Conservation (phyloP, 2,113 vertebrate genomes). For the Cisticola juncidis region DNA sequence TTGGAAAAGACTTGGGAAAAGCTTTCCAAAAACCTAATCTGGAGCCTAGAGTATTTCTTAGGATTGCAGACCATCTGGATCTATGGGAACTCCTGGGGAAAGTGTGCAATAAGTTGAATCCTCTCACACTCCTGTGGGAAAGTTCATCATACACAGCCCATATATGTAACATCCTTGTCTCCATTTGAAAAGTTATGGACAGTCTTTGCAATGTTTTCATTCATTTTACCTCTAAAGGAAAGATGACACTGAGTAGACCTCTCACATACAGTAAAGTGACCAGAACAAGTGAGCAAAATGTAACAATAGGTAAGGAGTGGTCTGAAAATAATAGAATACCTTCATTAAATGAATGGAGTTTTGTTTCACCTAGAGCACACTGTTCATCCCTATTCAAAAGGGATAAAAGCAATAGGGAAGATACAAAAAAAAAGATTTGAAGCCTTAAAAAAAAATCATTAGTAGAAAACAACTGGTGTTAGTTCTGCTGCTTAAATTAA, state of each 20-base stretch:
- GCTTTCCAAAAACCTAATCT: not conserved
- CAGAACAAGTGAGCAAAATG: not conserved
- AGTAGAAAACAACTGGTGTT: not conserved
- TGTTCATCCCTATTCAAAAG: not conserved
- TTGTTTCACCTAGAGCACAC: not conserved
- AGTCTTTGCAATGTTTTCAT: slow-evolving; percentile 21
- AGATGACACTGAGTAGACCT: not conserved
- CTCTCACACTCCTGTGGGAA: slow-evolving; percentile 4
- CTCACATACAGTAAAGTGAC: not conserved
- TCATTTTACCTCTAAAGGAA: slow-evolving; percentile 29
- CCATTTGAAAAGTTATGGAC: slow-evolving; percentile 16
- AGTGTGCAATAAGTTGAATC: slow-evolving; percentile 39
- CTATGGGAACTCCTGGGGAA: slow-evolving; percentile 29
- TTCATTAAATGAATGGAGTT: not conserved
- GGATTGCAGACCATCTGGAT: slow-evolving; percentile 14
- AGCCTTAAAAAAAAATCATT: not conserved
- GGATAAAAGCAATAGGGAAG: not conserved
- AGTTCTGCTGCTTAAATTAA: not conserved
- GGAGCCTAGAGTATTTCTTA: not conserved
- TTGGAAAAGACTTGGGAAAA: not conserved
- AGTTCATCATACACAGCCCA: not conserved
- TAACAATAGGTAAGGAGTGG: not conserved
- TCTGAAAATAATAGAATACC: not conserved
- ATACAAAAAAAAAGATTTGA: not conserved
- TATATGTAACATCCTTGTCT: slow-evolving; percentile 12